A percentile compares a stretch with the other conserved stretches of the same genome.
These are phyloP conservation scores for Champsocephalus esox DNA, from an alignment of 2,797 vertebrate species.

Conservation along the genomic window DNA sequence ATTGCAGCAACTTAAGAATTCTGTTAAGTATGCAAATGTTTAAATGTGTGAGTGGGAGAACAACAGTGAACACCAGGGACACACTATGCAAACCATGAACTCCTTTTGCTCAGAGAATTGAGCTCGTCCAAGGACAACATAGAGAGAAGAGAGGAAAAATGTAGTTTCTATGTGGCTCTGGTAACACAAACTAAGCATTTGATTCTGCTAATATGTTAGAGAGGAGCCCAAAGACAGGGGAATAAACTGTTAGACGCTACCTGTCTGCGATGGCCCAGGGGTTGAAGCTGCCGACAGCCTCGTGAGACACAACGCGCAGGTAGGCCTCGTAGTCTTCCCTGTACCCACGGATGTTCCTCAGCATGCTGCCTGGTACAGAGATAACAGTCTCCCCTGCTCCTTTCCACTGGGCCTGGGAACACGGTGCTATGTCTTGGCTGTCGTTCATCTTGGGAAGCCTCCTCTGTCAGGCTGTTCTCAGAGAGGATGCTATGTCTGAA, in stretches of 20 bases:
- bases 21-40: conserved; percentile 74
- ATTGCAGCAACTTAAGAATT: conserved; percentile 75
- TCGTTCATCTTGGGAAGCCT: conserved; percentile 52
- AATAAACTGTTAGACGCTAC: conserved; percentile 70
- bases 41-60: conserved; percentile 63
- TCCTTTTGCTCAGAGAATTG: conserved; percentile 13
- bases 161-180: conserved; percentile 19
- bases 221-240: not conserved
- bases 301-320: conserved; percentile 86
- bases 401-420: conserved; percentile 47
- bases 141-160: conserved; percentile 31
- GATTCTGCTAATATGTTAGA: not conserved
- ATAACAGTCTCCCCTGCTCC: conserved; percentile 60
- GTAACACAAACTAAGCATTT: not conserved
- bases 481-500: conserved; percentile 62
- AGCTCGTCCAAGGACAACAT: conserved; percentile 9
- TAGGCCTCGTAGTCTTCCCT: conserved; percentile 83
- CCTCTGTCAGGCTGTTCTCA: conserved; percentile 72
- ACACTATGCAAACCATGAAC: conserved; percentile 34
- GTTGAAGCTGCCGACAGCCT: conserved; percentile 87
- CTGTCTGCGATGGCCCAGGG: conserved; percentile 91
- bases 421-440: conserved; percentile 26
- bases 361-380: conserved; percentile 82
- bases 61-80: conserved; percentile 39
- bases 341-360: conserved; percentile 86